phyloP scores from a whole-genome alignment of 2,797 vertebrate genomes.

The Sebastes umbrosus region DNA sequence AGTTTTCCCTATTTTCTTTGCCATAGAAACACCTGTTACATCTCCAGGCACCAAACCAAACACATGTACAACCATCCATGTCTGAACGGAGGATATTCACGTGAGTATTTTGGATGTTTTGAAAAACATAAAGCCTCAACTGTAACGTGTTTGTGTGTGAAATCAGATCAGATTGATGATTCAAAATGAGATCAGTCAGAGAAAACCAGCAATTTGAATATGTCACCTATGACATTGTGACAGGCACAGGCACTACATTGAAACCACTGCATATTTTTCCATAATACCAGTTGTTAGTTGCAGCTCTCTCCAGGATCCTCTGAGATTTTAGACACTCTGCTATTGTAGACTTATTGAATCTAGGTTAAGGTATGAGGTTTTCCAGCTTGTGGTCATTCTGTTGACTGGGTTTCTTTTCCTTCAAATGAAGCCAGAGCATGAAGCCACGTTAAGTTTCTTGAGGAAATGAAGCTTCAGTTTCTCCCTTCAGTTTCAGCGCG shows the following conservation, averaged over 20 bases:
- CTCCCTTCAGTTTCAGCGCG: constrained; percentile 2
- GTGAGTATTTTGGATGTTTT: not conserved
- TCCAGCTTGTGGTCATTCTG: constrained; percentile 29
- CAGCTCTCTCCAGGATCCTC: not conserved
- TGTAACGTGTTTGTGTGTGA: not conserved
- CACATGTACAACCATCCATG: too few relatives aligned
- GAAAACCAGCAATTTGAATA: not conserved
- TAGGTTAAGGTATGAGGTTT: constrained; percentile 19
- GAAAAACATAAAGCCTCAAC: not conserved
- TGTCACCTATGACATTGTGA: not conserved
- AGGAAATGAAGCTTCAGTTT: constrained; percentile 34
- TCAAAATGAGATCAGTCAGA: not conserved
- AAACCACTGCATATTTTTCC: not conserved
- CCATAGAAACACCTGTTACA: not conserved
- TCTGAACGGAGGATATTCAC: not conserved
- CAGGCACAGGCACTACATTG: not conserved
- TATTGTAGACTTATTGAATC: not conserved
- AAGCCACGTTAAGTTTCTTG: constrained; percentile 24
- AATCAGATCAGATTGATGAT: not conserved
- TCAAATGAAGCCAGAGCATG: constrained; percentile 5
- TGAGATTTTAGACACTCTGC: not conserved
- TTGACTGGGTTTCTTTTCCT: constrained; percentile 36
- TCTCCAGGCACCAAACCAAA: not conserved
- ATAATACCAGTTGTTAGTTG: not conserved
- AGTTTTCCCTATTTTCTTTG: not conserved